Percentiles rank a stretch among this genome's conserved stretches.
Evolutionary conservation across 2,888 invertebrate genomes (phyloP).

Genomic region (Sceliomorpha sp.): DNA sequence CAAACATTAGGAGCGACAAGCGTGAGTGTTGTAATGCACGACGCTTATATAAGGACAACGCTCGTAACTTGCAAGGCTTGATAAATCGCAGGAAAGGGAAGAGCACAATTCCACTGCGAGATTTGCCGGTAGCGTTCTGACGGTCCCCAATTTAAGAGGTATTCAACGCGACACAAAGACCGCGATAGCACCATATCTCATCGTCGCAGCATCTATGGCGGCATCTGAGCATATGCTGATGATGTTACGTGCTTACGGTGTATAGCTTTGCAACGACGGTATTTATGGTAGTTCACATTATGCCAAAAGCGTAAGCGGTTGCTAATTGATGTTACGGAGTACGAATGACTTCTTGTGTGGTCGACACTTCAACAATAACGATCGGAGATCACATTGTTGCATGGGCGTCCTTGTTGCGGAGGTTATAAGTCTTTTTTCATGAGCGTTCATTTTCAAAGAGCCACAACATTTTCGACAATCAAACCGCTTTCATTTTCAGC

Average conservation of each 20-base stretch:
- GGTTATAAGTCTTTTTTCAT: conserved; percentile 24
- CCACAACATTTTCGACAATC: too few relatives aligned
- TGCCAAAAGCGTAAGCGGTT: conserved; percentile 62
- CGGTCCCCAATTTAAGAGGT: conserved; percentile 73
- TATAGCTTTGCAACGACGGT: conserved; percentile 38
- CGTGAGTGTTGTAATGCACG: conserved; percentile 21
- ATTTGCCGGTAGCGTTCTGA: conserved; percentile 64
- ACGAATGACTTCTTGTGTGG: conserved; percentile 50
- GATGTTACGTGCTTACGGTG: conserved; percentile 29
- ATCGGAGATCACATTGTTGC: conserved; percentile 24
- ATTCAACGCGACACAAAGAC: conserved; percentile 76
- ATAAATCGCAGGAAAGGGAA: conserved; percentile 45
- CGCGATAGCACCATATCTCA: conserved; percentile 75
- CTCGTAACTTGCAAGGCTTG: conserved; percentile 14
- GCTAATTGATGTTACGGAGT: conserved; percentile 66
- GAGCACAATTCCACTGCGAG: conserved; percentile 43
- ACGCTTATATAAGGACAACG: conserved; percentile 8
- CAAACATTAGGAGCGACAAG: conserved; percentile 18
- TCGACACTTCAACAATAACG: conserved; percentile 41
- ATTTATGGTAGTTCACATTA: conserved; percentile 44
- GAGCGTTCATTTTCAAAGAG: too few relatives aligned
- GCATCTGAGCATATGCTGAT: conserved; percentile 38
- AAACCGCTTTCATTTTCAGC: too few relatives aligned
- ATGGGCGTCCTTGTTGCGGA: conserved; percentile 14
- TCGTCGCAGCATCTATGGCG: conserved; percentile 67